Evolutionary conservation across 1,140 invertebrate species (phyloP).

Genomic region (Lepidurus arcticus): DNA sequence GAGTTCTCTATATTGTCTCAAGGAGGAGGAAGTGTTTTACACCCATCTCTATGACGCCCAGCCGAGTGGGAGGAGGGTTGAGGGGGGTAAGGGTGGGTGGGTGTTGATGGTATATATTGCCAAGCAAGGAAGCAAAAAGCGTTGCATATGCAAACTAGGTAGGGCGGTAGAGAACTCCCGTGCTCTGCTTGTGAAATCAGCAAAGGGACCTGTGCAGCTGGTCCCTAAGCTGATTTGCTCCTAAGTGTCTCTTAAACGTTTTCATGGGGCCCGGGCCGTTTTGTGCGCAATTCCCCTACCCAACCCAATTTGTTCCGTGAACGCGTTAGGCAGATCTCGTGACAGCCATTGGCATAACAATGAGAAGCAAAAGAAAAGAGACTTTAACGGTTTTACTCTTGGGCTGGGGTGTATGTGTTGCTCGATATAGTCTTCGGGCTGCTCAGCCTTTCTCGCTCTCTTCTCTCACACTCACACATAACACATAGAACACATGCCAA

Average conservation of each 20-base stretch:
- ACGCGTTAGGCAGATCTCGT: constrained; percentile 21
- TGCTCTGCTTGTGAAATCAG: constrained; percentile 21
- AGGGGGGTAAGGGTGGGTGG: neutral
- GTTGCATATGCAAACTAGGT: constrained; percentile 13
- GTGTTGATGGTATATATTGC: constrained; percentile 17
- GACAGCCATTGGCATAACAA: constrained; percentile 21
- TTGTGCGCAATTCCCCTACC: constrained; percentile 16
- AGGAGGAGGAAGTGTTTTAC: constrained; percentile 12
- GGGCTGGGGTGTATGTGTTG: neutral
- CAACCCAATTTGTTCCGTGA: constrained; percentile 21
- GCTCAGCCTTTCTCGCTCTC: too few relatives aligned
- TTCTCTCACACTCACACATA: neutral
- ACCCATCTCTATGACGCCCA: neutral
- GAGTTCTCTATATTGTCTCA: neutral
- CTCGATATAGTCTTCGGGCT: too few relatives aligned
- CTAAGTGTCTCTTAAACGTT: constrained; percentile 22
- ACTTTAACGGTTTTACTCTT: neutral
- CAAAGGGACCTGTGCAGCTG: constrained; percentile 17
- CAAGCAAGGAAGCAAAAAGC: neutral
- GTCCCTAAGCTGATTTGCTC: constrained; percentile 21
- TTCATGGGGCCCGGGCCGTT: constrained; percentile 12
- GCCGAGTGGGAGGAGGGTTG: neutral
- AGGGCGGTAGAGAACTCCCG: neutral
- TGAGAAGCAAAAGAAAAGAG: neutral
- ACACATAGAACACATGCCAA: neutral